Evolutionary conservation across 2,888 invertebrate genomes (phyloP), one percentile per base, ranked within the genome.

Genomic region (Cylindroiulus punctatus): DNA sequence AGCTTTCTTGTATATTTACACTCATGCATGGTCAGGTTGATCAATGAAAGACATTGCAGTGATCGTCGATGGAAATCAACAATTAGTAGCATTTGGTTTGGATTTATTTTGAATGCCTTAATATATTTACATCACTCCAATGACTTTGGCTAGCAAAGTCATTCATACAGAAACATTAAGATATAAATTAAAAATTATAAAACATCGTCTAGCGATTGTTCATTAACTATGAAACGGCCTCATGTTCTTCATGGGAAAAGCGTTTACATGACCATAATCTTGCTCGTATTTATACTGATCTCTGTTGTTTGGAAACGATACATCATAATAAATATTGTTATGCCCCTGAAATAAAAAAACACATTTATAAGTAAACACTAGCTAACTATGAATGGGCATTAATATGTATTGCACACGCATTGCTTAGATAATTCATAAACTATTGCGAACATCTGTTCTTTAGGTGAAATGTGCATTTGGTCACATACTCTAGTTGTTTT

Each of bases 161-260:
- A 32, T 10, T 82, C 19, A 82, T 40, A 83, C 19, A 83, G 26
- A 83, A 30, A 81, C 30, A n/a, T n/a, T n/a, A 81, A n/a, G 19
- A 42, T 22, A 83, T 44, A 83, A 40, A 14, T 83, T 44, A 40
- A 42, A 5, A 1, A 36, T 40, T 42, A 40, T 26, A 83, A 83
- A 40, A 83, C 40, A 44, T 42, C 40, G 42, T 19, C 7, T 30
- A 8, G 30, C 10, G 2, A 83, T 40, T 83, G n/a, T 4, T 26
- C 36, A n/a, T 84, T 84, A 86, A 76, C 44, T 86, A 76, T 86
- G 76, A 57, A 44, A 84, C 17, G 86, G 84, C 44, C 86, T 57
- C 84, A 86, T 86, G 84, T 65, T 86, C 30, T 86, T 86, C 86
- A 86, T 57, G 14, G 84, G 86, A 36, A 86, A 86, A 17, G 44